A percentile compares a stretch with the other conserved stretches of the same genome.
Conservation (phyloP, 30 jellyfish, hydroid and myxozoan species). For the Catostylus mosaicus region DNA sequence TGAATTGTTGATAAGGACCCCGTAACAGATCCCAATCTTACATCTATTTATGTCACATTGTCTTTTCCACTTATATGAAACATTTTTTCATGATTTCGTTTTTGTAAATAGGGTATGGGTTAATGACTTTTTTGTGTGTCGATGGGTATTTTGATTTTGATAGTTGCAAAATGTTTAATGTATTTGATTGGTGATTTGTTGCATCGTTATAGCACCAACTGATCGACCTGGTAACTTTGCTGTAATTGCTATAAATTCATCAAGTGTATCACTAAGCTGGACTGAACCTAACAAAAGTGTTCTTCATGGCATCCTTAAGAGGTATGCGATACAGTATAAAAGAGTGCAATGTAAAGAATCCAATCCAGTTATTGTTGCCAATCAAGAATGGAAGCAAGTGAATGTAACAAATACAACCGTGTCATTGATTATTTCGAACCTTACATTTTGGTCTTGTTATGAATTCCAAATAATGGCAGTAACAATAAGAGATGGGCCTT, state of each 20-base stretch:
- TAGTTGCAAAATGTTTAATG: too few species aligned
- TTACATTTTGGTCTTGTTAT: constrained; percentile 18
- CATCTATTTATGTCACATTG: too few species aligned
- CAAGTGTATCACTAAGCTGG: constrained; percentile 30
- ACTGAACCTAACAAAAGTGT: background rate
- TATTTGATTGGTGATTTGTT: too few species aligned
- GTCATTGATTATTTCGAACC: background rate
- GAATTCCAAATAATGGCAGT: constrained; percentile 12
- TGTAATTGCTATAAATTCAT: background rate
- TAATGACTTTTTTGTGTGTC: too few species aligned
- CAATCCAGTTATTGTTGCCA: background rate
- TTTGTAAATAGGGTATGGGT: too few species aligned
- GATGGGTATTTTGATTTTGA: too few species aligned
- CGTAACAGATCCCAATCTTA: too few species aligned
- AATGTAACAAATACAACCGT: background rate
- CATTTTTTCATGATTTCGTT: too few species aligned
- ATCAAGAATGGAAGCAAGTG: background rate
- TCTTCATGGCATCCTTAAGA: constrained; percentile 15
- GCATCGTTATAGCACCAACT: background rate
- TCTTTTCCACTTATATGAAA: too few species aligned
- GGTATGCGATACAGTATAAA: constrained; percentile 2
- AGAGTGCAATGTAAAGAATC: background rate
- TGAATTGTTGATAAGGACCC: too few species aligned
- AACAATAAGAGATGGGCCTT: constrained; percentile 22
- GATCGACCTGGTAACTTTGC: background rate